These are phyloP conservation scores for Rhamphomyia laevipes DNA, from an alignment of 2,888 invertebrate species.

Conservation along the genomic window DNA sequence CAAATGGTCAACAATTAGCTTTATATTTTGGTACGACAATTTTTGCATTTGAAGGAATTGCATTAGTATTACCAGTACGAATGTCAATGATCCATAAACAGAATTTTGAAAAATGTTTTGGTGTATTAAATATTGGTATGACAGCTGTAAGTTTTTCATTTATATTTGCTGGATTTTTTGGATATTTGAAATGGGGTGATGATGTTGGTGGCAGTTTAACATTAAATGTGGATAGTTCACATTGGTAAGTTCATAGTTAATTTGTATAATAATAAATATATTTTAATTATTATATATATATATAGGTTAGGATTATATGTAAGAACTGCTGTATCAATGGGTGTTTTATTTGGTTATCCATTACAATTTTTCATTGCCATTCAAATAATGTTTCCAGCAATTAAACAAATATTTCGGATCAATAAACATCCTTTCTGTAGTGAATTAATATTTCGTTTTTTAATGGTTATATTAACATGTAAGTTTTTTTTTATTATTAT, in stretches of 20 bases:
- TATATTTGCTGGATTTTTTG: constrained; percentile 70
- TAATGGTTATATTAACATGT: constrained; percentile 73
- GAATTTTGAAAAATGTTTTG: constrained; percentile 64
- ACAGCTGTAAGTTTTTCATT: constrained; percentile 65
- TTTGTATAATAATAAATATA: too few species aligned
- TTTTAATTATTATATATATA: constrained; percentile 14
- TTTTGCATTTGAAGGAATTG: constrained; percentile 95
- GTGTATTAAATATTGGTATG: constrained; percentile 88
- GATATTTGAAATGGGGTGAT: constrained; percentile 81
- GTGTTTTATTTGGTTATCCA: constrained; percentile 82
- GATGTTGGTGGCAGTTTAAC: constrained; percentile 74
- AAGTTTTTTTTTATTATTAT: constrained; percentile 39
- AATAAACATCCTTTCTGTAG: constrained; percentile 44
- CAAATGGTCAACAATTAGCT: constrained; percentile 53
- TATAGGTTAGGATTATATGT: constrained; percentile 69
- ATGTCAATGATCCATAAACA: constrained; percentile 77
- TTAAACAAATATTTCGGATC: constrained; percentile 44
- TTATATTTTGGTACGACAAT: constrained; percentile 92
- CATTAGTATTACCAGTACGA: constrained; percentile 83
- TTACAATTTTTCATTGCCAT: constrained; percentile 93
- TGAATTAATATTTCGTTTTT: constrained; percentile 59
- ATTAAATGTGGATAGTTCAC: constrained; percentile 56
- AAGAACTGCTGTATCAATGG: constrained; percentile 70
- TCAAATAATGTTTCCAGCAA: constrained; percentile 72
- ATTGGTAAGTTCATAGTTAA: constrained; percentile 11